phyloP scores from a whole-genome alignment of 2,797 vertebrate genomes.

The Arnoldichthys spilopterus region DNA sequence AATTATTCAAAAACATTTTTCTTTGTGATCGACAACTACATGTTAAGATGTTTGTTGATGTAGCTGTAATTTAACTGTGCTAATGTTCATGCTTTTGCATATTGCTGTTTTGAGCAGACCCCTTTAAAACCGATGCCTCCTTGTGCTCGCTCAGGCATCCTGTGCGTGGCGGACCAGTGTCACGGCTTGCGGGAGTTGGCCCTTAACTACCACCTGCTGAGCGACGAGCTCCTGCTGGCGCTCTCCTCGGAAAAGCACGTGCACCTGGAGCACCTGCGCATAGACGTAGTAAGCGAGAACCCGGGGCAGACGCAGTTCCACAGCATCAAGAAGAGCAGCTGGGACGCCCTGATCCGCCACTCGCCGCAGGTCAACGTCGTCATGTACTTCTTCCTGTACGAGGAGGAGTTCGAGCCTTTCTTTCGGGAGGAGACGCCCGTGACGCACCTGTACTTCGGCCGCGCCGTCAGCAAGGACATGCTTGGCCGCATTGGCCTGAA shows the following conservation, averaged over 20 bases:
- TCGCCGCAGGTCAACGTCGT: conserved; percentile 81
- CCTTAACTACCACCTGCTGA: conserved; percentile 55
- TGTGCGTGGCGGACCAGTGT: conserved; percentile 53
- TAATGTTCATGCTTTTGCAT: too few relatives aligned
- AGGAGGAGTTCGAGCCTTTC: conserved; percentile 79
- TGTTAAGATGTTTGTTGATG: too few relatives aligned
- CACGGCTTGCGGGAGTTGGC: conserved; percentile 49
- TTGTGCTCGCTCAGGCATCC: conserved; percentile 30
- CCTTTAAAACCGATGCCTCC: background rate
- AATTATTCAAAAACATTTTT: too few relatives aligned
- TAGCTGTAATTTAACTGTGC: too few relatives aligned
- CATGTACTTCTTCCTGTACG: conserved; percentile 81
- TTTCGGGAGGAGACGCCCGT: conserved; percentile 78
- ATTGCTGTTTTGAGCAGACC: background rate
- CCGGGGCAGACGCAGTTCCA: conserved; percentile 76
- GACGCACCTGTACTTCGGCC: conserved; percentile 79
- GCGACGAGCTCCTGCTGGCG: conserved; percentile 74
- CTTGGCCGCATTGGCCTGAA: conserved; percentile 77
- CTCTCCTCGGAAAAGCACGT: conserved; percentile 80
- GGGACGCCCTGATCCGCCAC: conserved; percentile 78
- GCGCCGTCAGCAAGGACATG: conserved; percentile 77
- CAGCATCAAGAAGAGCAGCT: conserved; percentile 78
- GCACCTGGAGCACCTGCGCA: conserved; percentile 78
- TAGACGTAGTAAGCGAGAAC: conserved; percentile 80
- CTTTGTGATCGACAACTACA: too few relatives aligned